A percentile compares a stretch with the other conserved stretches of the same genome.
Evolutionary conservation across 2,113 vertebrate species (phyloP).

Genomic region (Megaceryle maxima): DNA sequence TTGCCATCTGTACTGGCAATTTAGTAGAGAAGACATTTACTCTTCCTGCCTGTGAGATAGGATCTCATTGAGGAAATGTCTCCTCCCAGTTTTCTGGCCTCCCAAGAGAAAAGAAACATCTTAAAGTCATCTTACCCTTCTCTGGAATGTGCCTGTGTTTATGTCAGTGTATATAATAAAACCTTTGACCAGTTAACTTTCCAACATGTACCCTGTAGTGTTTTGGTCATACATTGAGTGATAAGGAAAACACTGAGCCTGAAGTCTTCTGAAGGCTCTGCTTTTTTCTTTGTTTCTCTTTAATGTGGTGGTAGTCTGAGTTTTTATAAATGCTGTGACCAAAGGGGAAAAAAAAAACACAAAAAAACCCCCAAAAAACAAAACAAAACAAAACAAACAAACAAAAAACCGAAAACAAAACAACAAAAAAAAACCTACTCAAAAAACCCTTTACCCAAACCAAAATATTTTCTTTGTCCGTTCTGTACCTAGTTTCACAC

Average conservation of each 20-base stretch:
- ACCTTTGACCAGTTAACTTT: not conserved
- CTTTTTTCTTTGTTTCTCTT: not conserved
- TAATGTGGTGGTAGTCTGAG: not conserved
- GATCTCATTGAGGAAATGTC: not conserved
- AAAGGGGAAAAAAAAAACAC: not conserved
- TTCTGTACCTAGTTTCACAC: not conserved
- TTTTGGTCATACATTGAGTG: not conserved
- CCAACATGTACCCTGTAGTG: not conserved
- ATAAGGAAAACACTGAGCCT: not conserved
- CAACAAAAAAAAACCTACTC: not conserved
- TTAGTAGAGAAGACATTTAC: not conserved
- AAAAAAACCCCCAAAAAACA: not conserved
- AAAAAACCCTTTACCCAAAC: not conserved
- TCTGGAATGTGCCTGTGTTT: not conserved
- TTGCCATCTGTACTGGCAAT: not conserved
- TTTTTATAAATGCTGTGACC: not conserved
- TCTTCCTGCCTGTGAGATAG: not conserved
- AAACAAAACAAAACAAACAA: too few relatives aligned
- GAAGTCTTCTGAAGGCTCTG: not conserved
- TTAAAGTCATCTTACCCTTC: not conserved
- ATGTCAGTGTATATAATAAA: not conserved
- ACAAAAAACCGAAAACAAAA: too few relatives aligned
- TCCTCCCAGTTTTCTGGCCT: conserved; percentile 1
- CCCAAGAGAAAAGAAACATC: not conserved
- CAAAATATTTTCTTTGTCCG: not conserved